Conservation (phyloP, 2,888 invertebrate species). For the Sclerodermus sp. region DNA sequence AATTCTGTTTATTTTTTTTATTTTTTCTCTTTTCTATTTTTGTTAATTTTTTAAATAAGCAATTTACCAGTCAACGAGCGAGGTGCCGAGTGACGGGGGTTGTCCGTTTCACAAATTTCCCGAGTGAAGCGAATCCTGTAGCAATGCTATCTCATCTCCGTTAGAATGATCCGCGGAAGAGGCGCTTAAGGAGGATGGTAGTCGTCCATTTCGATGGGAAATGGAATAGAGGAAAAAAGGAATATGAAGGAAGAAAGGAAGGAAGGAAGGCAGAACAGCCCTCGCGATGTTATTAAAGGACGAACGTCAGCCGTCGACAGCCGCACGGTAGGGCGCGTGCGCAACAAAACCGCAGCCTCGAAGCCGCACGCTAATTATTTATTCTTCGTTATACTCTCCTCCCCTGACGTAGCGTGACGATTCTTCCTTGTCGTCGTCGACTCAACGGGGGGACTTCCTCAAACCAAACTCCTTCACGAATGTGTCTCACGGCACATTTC, state of each 20-base stretch:
- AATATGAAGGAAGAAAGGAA: not conserved
- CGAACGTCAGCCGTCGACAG: slow-evolving; percentile 29
- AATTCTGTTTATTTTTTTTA: no score
- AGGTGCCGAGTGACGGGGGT: no score
- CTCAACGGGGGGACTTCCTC: slow-evolving; percentile 4
- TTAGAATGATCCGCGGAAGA: no score
- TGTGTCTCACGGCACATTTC: no score
- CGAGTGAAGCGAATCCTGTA: no score
- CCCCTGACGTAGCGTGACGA: slow-evolving; percentile 27
- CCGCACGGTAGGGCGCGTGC: slow-evolving; percentile 41
- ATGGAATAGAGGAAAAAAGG: slow-evolving; percentile 1
- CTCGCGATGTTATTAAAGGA: slow-evolving; percentile 28
- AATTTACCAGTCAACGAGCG: no score
- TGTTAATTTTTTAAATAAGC: no score
- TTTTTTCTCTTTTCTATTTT: no score
- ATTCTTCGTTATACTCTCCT: slow-evolving; percentile 28
- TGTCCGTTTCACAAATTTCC: no score
- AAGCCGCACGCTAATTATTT: slow-evolving; percentile 51
- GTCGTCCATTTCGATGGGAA: no score
- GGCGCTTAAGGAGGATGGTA: no score
- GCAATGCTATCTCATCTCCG: no score
- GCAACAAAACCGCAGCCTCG: slow-evolving; percentile 40
- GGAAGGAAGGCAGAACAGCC: slow-evolving; percentile 8
- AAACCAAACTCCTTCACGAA: not conserved
- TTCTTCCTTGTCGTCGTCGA: slow-evolving; percentile 9